Base-by-base conservation (phyloP, 2,888 invertebrate genomes). In the Lottia gigantea region DNA sequence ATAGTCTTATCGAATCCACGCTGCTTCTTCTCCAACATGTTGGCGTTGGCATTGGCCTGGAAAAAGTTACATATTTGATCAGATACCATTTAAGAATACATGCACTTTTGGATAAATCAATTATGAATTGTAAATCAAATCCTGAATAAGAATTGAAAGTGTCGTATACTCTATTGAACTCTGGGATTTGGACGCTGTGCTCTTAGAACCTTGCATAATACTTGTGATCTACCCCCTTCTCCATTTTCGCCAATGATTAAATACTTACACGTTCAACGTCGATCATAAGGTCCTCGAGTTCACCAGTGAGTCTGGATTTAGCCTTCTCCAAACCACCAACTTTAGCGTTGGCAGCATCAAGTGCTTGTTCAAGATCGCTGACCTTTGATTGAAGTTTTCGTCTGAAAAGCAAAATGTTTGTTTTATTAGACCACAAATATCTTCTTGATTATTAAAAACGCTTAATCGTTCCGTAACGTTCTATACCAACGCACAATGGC, bases 1-100 rank as follows among this genome's bases (percentile, higher is more conserved):
- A 98, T 95, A 91, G 97, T 96, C 92, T 97, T 97, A 92, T 98
- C 98, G 92, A 99, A 98, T 81, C 96, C 96, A 92, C 97, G 97
- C 92, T 98, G 97, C 91, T 97, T 98, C 95, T 98, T 98, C 91
- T 98, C 98, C 87, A 97, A 95, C 79, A 96, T 79, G 31, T 82
- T 95, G 90, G 97, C 97, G 88, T 71, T 63, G 55, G 71, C 66
- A 46, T 67, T 71, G 19, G 75, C 68, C 88, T 64, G 31, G n/a
- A 45, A 45, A 40, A 40, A 40, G 7, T 40, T 40, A 8, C 2
- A 40, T 40, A 6, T 40, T 8, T 40, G 40, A 6, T 40, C 40
- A 40, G 40, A 40, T 40, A 40, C 40, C 61, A 61, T 7, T 61
- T 61, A 61, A 14, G 8, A 61, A 61, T 61, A 14, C 11, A 61